phyloP scores from a whole-genome alignment of 2,797 vertebrate species.

The Neoniphon sammara region DNA sequence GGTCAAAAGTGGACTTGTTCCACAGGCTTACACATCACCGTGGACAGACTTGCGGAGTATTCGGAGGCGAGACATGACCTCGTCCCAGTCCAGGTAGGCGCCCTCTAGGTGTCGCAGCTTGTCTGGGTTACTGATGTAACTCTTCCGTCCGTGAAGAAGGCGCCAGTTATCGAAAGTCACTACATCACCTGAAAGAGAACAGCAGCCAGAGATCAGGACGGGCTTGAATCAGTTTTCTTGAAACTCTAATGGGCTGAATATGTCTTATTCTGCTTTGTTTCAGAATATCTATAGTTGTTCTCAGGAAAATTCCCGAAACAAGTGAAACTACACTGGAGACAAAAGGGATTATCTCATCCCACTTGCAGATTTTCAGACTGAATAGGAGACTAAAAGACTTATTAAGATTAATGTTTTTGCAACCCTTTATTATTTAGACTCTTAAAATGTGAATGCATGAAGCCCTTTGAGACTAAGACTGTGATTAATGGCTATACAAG shows the following conservation, averaged over 20 bases:
- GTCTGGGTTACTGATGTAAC: constrained; percentile 74
- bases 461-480: too few relatives aligned
- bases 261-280: too few relatives aligned
- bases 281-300: too few relatives aligned
- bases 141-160: constrained; percentile 88
- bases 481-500: too few relatives aligned
- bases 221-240: too few relatives aligned
- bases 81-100: constrained; percentile 95
- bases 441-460: too few relatives aligned
- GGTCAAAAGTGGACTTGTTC: background rate
- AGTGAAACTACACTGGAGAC: background rate
- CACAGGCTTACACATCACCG: constrained; percentile 54
- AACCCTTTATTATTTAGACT: too few relatives aligned
- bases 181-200: constrained; percentile 85
- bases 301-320: background rate
- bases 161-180: constrained; percentile 96
- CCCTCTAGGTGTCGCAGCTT: constrained; percentile 89
- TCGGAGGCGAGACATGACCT: constrained; percentile 92
- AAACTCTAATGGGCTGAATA: too few relatives aligned
- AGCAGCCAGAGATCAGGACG: background rate
- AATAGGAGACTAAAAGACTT: too few relatives aligned
- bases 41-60: constrained; percentile 81
- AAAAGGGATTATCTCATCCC: too few relatives aligned
- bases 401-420: too few relatives aligned
- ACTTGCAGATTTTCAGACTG: too few relatives aligned